phyloP scores from a whole-genome alignment of 1,140 invertebrate genomes.

The Apis cerana region DNA sequence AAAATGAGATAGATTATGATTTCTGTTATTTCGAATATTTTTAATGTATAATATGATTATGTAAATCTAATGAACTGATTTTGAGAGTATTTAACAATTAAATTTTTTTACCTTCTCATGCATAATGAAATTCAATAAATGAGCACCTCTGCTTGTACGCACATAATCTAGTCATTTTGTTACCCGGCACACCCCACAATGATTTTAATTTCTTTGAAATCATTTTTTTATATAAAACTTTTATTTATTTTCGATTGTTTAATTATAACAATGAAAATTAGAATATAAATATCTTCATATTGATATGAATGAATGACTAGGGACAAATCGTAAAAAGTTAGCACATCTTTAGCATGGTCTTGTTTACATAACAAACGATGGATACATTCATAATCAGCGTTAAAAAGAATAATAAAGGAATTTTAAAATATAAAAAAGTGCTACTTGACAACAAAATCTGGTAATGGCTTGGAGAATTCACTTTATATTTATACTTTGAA shows the following conservation, averaged over 20 bases:
- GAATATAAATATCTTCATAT: background rate
- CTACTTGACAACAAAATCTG: background rate
- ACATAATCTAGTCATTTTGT: constrained; percentile 38
- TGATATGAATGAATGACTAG: background rate
- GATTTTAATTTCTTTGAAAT: background rate
- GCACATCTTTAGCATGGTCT: background rate
- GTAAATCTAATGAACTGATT: no score
- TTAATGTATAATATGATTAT: fast-evolving
- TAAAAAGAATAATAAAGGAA: no score
- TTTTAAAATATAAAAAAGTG: no score
- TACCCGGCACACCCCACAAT: constrained; percentile 43
- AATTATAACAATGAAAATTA: background rate
- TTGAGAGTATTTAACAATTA: background rate
- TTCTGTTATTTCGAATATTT: background rate
- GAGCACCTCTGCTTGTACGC: constrained; percentile 45
- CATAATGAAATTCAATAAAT: background rate
- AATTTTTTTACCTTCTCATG: background rate
- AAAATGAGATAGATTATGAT: background rate
- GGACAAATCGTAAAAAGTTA: background rate
- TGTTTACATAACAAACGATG: constrained; percentile 19
- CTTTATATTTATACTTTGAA: background rate
- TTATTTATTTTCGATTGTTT: background rate
- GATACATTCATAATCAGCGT: background rate
- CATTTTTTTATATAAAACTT: background rate
- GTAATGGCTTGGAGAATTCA: background rate